These are phyloP conservation scores for Sarcophaga bullata DNA, from an alignment of 1,140 invertebrate genomes.

Conservation along the genomic window DNA sequence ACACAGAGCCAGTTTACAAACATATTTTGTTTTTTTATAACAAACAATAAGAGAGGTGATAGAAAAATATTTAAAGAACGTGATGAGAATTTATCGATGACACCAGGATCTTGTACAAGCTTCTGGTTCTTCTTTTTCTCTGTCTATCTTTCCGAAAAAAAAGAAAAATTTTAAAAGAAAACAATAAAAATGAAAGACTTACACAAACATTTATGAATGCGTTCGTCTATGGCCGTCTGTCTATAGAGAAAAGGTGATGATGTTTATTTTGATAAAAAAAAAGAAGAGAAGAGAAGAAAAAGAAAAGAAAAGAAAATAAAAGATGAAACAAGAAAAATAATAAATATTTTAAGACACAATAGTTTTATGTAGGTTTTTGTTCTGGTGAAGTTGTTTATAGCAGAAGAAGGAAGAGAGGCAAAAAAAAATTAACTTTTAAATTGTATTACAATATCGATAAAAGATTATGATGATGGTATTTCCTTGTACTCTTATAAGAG, in stretches of 20 bases:
- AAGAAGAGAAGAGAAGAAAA: no score
- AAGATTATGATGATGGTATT: conserved; percentile 17
- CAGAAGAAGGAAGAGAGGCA: neutral
- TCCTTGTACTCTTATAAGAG: neutral
- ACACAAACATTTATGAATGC: conserved; percentile 14
- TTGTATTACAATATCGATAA: conserved; percentile 19
- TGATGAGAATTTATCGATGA: conserved; percentile 36
- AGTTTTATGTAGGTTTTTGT: neutral
- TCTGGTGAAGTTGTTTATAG: neutral
- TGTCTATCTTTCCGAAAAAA: neutral
- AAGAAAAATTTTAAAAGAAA: neutral
- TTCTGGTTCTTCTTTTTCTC: no score
- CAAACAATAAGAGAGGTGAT: conserved; percentile 34
- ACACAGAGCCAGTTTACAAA: neutral
- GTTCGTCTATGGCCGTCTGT: neutral
- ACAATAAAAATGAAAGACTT: neutral
- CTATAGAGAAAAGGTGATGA: neutral
- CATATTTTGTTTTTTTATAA: conserved; percentile 1
- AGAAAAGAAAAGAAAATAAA: no score
- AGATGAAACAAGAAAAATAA: neutral
- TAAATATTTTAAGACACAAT: neutral
- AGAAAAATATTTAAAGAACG: conserved; percentile 39
- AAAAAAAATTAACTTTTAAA: conserved; percentile 25
- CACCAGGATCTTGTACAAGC: neutral
- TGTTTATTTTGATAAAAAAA: neutral